A percentile compares a stretch with the other conserved stretches of the same genome.
phyloP scores from a whole-genome alignment of 2,888 invertebrate species.

The Orthosia cruda region DNA sequence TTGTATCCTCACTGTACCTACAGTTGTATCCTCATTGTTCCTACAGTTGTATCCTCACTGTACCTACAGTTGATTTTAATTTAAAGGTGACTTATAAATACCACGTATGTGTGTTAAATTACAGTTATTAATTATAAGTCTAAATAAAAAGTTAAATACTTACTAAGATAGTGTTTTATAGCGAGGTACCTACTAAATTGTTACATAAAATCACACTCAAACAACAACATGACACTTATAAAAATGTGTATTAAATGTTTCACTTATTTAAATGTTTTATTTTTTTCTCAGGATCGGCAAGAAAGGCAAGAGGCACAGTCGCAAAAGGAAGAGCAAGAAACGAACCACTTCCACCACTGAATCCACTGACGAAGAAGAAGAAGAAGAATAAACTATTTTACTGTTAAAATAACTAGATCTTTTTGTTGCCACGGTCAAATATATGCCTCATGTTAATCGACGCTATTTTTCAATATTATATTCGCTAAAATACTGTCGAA shows the following conservation, averaged over 20 bases:
- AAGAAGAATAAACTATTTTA: constrained; percentile 70
- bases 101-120: too few relatives aligned
- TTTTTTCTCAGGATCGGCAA: constrained; percentile 68
- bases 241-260: too few relatives aligned
- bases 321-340: constrained; percentile 75
- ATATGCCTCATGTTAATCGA: constrained; percentile 23
- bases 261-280: too few relatives aligned
- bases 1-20: too few relatives aligned
- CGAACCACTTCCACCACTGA: constrained; percentile 76
- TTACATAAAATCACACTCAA: too few relatives aligned
- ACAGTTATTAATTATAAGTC: too few relatives aligned
- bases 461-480: constrained; percentile 17
- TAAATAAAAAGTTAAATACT: too few relatives aligned
- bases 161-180: too few relatives aligned
- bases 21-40: background rate
- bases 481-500: constrained; percentile 9
- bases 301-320: constrained; percentile 81
- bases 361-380: constrained; percentile 75
- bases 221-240: background rate
- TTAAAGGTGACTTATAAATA: too few relatives aligned
- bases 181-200: too few relatives aligned
- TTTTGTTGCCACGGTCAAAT: constrained; percentile 20
- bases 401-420: constrained; percentile 7
- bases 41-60: too few relatives aligned
- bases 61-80: background rate